Base-by-base conservation (phyloP, 2,113 vertebrate genomes). In the Oreotrochilus melanogaster region DNA sequence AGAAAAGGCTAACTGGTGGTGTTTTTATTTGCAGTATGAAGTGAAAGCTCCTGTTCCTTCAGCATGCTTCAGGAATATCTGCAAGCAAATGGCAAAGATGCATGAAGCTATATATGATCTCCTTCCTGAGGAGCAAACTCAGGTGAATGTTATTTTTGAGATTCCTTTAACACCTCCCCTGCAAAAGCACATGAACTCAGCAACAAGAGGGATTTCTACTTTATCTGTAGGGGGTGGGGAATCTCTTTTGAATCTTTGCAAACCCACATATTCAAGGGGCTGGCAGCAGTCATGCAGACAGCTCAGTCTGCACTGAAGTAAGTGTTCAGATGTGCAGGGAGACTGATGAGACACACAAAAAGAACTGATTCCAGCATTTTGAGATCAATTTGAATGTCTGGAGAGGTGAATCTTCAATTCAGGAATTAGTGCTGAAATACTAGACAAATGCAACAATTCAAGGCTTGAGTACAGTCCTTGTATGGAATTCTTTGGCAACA, bases 41-140 rank as follows among this genome's bases (percentile, higher is more conserved):
- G 99, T 99, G 89, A 99, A 99, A 96, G 99, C 99, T 57, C 99
- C 99, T 6, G 99, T 99, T 98, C 99, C 99, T 27, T 99, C 99
- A 11, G 87, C 98, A 15, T 99, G 99, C 96, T 99, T 99, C 98
- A 98, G 99, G 78, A 99, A 99, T 94, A 98, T 99, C 97, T 99
- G 99, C 86, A 99, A 99, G 95, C 99, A 99, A 96, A 99, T 99
- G 98, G 98, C 98, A 16, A 99, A 99, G 97, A 99, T 99, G 99
- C 99, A 99, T 54, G 99, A 99, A 98, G 99, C 99, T 95, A 99
- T 99, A 94, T 97, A 96, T 37, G 99, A 99, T 14, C 99, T 99
- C 47, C 95, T 99, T 67, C 99, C 99, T 4, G 99, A 99, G 86
- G 99, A 99, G 30, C 99, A 99, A 97, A 99, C 98, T 30, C 99